phyloP scores from a whole-genome alignment of 2,888 invertebrate species.

The Erebia ligea region DNA sequence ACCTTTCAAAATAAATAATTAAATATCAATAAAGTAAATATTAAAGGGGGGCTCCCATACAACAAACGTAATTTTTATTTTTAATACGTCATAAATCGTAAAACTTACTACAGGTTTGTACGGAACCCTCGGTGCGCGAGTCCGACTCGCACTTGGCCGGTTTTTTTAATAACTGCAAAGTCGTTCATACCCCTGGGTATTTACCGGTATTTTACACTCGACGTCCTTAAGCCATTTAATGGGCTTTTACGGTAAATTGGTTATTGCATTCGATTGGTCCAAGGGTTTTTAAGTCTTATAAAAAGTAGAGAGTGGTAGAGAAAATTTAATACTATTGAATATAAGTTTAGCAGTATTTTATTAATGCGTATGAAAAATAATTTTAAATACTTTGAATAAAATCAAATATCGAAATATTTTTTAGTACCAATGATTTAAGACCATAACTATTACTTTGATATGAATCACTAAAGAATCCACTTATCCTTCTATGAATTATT shows the following conservation, averaged over 20 bases:
- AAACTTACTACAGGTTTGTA: too few relatives aligned
- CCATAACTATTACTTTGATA: too few relatives aligned
- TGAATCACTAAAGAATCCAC: background rate
- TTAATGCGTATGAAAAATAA: background rate
- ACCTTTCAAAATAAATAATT: too few relatives aligned
- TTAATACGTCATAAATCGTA: too few relatives aligned
- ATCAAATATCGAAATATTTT: background rate
- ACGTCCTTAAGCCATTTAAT: constrained; percentile 33
- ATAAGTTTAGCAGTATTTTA: background rate
- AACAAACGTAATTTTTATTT: too few relatives aligned
- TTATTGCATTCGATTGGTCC: constrained; percentile 20
- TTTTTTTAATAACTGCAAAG: constrained; percentile 20
- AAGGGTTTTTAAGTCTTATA: constrained; percentile 21
- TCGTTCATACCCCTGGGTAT: constrained; percentile 9
- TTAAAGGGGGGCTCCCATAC: too few relatives aligned
- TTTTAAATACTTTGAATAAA: background rate
- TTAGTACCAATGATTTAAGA: background rate
- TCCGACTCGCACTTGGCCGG: background rate
- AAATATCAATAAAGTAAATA: too few relatives aligned
- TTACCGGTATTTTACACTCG: constrained; percentile 32
- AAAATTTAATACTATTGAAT: constrained; percentile 23
- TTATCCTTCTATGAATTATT: background rate
- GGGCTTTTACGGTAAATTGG: constrained; percentile 38
- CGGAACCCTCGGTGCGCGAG: background rate
- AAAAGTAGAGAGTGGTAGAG: constrained; percentile 10